A percentile compares a stretch with the other conserved stretches of the same genome.
phyloP scores from a whole-genome alignment of 1,140 invertebrate species.

The Drosophila pruinosa region DNA sequence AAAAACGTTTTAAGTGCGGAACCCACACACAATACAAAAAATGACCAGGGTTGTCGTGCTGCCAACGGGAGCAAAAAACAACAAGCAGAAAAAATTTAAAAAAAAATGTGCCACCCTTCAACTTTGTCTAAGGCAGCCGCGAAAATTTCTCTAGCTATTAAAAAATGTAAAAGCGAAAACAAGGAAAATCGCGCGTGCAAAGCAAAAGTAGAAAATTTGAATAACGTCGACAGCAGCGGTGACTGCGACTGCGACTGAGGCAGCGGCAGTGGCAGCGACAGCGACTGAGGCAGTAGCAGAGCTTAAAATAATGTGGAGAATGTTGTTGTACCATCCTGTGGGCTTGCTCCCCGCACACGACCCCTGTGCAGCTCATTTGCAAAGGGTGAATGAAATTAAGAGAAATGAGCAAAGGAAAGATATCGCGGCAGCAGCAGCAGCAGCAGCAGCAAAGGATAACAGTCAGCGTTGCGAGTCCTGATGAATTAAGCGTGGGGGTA shows the following conservation, averaged over 20 bases:
- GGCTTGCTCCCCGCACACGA: background rate
- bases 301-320: slow-evolving; percentile 69
- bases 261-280: slow-evolving; percentile 16
- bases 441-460: slow-evolving; percentile 48
- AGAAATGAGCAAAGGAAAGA: slow-evolving; percentile 43
- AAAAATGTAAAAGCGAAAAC: slow-evolving; percentile 81
- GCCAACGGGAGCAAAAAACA: background rate
- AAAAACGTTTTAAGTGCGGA: slow-evolving; percentile 68
- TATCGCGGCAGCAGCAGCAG: background rate
- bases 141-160: slow-evolving; percentile 77
- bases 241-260: slow-evolving; percentile 24
- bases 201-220: slow-evolving; percentile 78
- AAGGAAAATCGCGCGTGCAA: slow-evolving; percentile 79
- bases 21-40: slow-evolving; percentile 47
- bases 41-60: slow-evolving; percentile 64
- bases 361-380: slow-evolving; percentile 62
- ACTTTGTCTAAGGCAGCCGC: slow-evolving; percentile 23
- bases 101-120: slow-evolving; percentile 71
- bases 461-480: slow-evolving; percentile 25
- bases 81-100: background rate
- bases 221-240: slow-evolving; percentile 55
- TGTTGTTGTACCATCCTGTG: slow-evolving; percentile 58
- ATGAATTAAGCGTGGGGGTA: slow-evolving; percentile 50
- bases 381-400: slow-evolving; percentile 77
- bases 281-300: background rate